Evolutionary conservation across 2,797 vertebrate species (phyloP), one percentile per base, ranked within the genome.

Genomic region (Pangasius sanitwongsei): DNA sequence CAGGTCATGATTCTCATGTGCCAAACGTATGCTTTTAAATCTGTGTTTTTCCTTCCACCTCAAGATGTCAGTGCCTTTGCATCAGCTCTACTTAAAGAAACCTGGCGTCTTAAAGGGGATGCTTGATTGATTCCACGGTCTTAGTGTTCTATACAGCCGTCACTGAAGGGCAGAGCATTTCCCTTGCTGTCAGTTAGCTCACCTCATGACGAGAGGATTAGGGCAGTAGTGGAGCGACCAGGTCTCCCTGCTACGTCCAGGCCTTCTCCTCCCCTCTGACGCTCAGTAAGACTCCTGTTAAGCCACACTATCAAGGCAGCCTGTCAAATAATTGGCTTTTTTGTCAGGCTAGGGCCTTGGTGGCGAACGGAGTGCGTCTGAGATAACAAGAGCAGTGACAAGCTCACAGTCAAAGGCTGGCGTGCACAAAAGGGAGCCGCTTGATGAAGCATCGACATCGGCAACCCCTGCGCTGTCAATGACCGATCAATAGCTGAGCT

Each of bases 371-470:
- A 92, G 94, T 95, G 94, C 93, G 92, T 93, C 93, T 89, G 93
- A 95, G 96, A 96, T 96, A 96, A 96, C 96, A 95, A 94, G 94
- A 94, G 92, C 93, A 92, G 95, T 95, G 94, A 96, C 92, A 92
- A 96, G 95, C 95, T 94, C 94, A 92, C 92, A 90, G 95, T 96
- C 94, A 92, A 95, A 95, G 95, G 91, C 92, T 90, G 87, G 95
- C 67, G 80, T 92, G 86, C 88, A 92, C 91, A 96, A 95, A 94
- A 95, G 86, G 89, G 93, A 95, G 93, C 94, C 87, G 94, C 95
- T 94, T 96, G 96, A 96, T 96, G 94, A 95, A 95, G 95, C 95
- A 96, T 96, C 93, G 95, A 96, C 95, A 93, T 93, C 91, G 94
- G 93, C 95, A 94, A 93, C 92, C 93, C 78, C 65, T 44, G 87